Evolutionary conservation across 2,888 invertebrate species (phyloP), one percentile per base, ranked within the genome.

Genomic region (Mimachlamys varia): DNA sequence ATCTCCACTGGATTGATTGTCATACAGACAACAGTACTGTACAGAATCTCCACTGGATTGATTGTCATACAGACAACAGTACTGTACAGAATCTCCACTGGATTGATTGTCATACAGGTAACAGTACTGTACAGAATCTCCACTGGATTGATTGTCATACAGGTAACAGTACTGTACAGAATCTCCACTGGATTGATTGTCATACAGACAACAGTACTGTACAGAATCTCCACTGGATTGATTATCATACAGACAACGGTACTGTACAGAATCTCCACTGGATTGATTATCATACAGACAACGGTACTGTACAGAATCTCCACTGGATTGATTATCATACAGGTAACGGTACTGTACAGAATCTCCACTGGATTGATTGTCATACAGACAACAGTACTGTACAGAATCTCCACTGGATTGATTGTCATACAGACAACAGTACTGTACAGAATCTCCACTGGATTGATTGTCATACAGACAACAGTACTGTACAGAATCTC

Each of bases 1-100:
- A 76, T 76, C 76, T 76, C 76, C 76, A 33, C 27, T 76, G 76
- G 76, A 76, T 27, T 76, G 76, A 76, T 76, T 10, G 22, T 33
- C 12, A 15, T 62, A 27, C 76, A 27, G 33, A 76, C n/a, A 0
- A 22, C 22, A 7, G 62, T n/a, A 22, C 22, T 62, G 62, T 22
- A 76, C 2, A 12, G 76, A 76, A 76, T 76, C 76, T 76, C 76
- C 76, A 33, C 27, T 76, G 76, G 76, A 76, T 27, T 76, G 76
- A 76, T 76, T 10, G 22, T 33, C 12, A 15, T 62, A 27, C 76
- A 27, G 33, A 76, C n/a, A 0, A 22, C 22, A 7, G 62, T n/a
- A 22, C 22, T 62, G 62, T 22, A 76, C 2, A 12, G 76, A 76
- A 76, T 76, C 76, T 76, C 76, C 76, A 33, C 27, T 76, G 76